Base-by-base conservation (phyloP, 2,797 vertebrate genomes). In the Arrhamphus sclerolepis region DNA sequence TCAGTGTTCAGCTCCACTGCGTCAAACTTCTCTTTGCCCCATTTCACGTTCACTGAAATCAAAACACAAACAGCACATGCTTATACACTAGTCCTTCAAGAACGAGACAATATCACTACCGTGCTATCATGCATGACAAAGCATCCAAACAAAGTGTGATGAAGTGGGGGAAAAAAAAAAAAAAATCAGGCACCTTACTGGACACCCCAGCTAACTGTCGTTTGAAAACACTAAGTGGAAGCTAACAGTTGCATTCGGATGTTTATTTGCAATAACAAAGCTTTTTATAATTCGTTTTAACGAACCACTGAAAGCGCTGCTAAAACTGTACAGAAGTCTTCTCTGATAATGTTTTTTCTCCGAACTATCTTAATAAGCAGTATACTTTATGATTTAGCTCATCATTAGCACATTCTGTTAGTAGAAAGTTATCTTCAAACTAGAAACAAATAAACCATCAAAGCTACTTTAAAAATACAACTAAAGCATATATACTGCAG, bases 1-100 rank as follows among this genome's bases (percentile, higher is more conserved):
- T 99, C 98, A 0, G 98, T 99, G 91, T 99, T 99, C 80, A 99
- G 89, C 84, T 99, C 97, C 58, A 99, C 94, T 0, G 92, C 96
- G 81, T 98, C 96, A 16, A 97, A 99, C 87, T 98, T 99, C 92
- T 99, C 98, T 91, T 99, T 99, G 71, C 98, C 98, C 98, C 98
- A 99, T 91, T 99, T 99, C 90, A 99, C 97, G 56, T 98, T 99
- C 55, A 99, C 98, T 99, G 83, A 3, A 76, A 28, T 72, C 52
- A 76, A 34, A 43, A 61, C 1, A 34, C 24, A 59, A 59, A 26
- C 2, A 28, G 3, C 26, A 38, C n/a, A 62, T 5, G 14, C 2
- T 13, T 8, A 34, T 14, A 10, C 6, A 8, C 72, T 42, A 66
- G 17, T 11, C 5, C 39, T 26, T 19, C 17, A 13, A 13, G 5